phyloP scores from a whole-genome alignment of 30 jellyfish, hydroid and myxozoan species.

The Chrysaora quinquecirrha region DNA sequence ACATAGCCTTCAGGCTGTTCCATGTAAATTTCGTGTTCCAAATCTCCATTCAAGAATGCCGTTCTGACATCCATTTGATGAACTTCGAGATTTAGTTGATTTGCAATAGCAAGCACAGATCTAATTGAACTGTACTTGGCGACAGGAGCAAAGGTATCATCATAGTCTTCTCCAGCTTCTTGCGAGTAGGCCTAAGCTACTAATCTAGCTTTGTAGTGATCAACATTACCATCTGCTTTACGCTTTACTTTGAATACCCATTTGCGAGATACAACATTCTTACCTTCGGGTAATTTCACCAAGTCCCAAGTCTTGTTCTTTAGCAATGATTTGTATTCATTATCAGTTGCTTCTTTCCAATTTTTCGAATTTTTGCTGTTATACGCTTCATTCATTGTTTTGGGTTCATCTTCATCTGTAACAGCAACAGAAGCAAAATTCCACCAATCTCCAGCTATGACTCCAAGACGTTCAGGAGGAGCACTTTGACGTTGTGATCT shows the following conservation, averaged over 20 bases:
- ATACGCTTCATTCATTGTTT: conserved; percentile 30
- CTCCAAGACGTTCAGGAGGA: conserved; percentile 41
- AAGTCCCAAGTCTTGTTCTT: conserved; percentile 19
- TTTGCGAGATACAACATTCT: conserved; percentile 8
- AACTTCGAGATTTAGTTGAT: background rate
- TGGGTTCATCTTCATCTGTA: conserved; percentile 43
- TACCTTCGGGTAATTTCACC: conserved; percentile 16
- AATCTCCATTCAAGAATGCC: too few relatives aligned
- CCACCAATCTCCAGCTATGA: conserved; percentile 54
- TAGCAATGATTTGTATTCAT: conserved; percentile 5
- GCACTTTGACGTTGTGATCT: too few relatives aligned
- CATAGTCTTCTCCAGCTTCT: conserved; percentile 43
- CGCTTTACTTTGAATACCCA: conserved; percentile 40
- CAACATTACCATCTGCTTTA: conserved; percentile 11
- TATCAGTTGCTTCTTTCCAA: conserved; percentile 22
- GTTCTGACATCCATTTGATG: too few relatives aligned
- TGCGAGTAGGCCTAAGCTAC: conserved; percentile 39
- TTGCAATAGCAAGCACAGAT: background rate
- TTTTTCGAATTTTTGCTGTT: conserved; percentile 23
- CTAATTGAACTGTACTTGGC: conserved; percentile 23
- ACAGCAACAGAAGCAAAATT: conserved; percentile 56
- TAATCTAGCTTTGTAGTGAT: conserved; percentile 30
- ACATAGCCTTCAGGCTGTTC: too few relatives aligned
- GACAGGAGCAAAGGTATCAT: conserved; percentile 32
- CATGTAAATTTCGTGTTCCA: too few relatives aligned